phyloP scores from a whole-genome alignment of 2,113 vertebrate species.

The human (Homo sapiens) region DNA sequence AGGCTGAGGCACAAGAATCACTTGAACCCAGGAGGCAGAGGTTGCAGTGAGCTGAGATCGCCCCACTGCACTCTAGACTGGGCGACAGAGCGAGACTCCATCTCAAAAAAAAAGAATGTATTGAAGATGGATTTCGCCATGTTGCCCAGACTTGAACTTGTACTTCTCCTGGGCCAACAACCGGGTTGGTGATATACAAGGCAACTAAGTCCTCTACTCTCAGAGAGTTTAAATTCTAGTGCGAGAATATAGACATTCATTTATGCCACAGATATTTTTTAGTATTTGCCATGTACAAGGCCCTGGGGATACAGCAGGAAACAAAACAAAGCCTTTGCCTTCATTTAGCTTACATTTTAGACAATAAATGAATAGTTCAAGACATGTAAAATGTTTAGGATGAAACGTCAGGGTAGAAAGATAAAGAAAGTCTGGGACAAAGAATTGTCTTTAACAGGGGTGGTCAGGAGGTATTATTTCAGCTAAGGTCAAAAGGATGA shows the following conservation, averaged over 20 bases:
- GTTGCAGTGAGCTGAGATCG: fast-evolving
- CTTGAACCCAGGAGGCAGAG: no score
- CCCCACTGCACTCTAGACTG: no score
- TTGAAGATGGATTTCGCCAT: no score
- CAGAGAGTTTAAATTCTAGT: neutral
- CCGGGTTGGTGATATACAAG: neutral
- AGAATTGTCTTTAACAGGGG: neutral
- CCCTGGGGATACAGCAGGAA: neutral
- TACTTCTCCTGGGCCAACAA: neutral
- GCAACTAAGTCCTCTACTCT: neutral
- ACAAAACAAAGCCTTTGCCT: neutral
- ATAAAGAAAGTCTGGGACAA: neutral
- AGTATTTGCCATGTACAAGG: neutral
- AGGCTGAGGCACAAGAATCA: no score
- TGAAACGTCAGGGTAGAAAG: neutral
- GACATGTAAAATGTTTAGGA: neutral
- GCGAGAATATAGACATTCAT: neutral
- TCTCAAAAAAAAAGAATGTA: neutral
- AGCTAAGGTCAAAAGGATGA: neutral
- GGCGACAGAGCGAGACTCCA: no score
- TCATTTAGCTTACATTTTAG: neutral
- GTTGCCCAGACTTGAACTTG: neutral
- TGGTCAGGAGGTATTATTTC: neutral
- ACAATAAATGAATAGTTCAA: neutral
- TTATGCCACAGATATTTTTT: neutral